Evolutionary conservation across 2,797 vertebrate genomes (phyloP).

Genomic region (Cynodonichthys magdalenae): DNA sequence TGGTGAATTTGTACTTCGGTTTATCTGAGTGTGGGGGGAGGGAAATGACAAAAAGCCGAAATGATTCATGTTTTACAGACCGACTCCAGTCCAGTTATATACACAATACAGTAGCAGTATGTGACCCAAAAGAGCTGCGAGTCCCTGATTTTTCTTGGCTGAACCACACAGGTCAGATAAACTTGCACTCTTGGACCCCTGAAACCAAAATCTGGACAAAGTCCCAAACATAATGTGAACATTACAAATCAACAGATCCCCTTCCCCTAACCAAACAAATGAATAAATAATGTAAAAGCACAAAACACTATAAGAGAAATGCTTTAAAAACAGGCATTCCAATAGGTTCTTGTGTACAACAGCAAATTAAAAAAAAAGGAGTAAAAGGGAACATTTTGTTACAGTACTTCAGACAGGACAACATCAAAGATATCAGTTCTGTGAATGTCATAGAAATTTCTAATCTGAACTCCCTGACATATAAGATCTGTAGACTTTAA

Average conservation of each 20-base stretch:
- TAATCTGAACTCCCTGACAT: conserved; percentile 77
- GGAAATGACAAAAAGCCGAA: conserved; percentile 61
- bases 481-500: conserved; percentile 66
- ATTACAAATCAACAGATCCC: conserved; percentile 41
- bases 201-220: conserved; percentile 53
- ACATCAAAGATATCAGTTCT: conserved; percentile 70
- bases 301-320: conserved; percentile 60
- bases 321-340: conserved; percentile 56
- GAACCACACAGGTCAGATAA: conserved; percentile 73
- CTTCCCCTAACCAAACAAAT: conserved; percentile 52
- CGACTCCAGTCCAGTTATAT: conserved; percentile 74
- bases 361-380: conserved; percentile 46
- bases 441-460: conserved; percentile 67
- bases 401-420: conserved; percentile 76
- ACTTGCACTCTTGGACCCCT: conserved; percentile 61
- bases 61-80: conserved; percentile 58
- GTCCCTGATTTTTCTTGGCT: conserved; percentile 85
- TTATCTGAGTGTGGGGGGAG: conserved; percentile 51
- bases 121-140: conserved; percentile 77
- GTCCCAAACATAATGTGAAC: conserved; percentile 45
- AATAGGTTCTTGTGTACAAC: conserved; percentile 64
- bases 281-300: conserved; percentile 63
- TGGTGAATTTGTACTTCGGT: conserved; percentile 61
- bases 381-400: conserved; percentile 55
- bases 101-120: conserved; percentile 75